Evolutionary conservation across 2,888 invertebrate genomes (phyloP).

Genomic region (Phengaris alcon): DNA sequence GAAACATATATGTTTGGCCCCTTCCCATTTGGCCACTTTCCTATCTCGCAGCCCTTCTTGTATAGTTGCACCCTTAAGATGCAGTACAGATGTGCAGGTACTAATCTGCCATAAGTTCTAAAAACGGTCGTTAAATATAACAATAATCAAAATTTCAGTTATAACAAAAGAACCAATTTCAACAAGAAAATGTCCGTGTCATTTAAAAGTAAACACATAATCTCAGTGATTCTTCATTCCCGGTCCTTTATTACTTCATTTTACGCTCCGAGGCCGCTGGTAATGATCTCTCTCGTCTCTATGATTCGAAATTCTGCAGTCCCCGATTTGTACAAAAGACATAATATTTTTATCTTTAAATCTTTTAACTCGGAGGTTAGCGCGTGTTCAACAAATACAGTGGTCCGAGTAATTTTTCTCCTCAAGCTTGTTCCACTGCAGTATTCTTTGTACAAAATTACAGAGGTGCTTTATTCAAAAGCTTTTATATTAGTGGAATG

Average conservation of each 20-base stretch:
- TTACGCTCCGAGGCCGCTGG: constrained; percentile 44
- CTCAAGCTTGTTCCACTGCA: neutral
- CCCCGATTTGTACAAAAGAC: constrained; percentile 22
- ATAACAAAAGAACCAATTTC: constrained; percentile 29
- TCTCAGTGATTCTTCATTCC: constrained; percentile 43
- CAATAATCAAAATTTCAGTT: constrained; percentile 18
- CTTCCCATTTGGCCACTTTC: no score
- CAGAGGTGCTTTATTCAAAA: neutral
- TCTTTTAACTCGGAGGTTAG: constrained; percentile 1
- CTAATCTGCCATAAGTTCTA: neutral
- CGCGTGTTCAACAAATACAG: neutral
- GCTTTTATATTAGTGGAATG: neutral
- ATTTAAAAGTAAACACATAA: constrained; percentile 47
- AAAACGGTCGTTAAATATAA: neutral
- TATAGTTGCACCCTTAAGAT: no score
- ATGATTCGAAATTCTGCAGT: constrained; percentile 37
- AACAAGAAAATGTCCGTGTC: constrained; percentile 30
- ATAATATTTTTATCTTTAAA: constrained; percentile 17
- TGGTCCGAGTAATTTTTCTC: neutral
- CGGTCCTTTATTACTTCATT: constrained; percentile 48
- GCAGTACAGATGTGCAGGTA: no score
- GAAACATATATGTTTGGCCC: no score
- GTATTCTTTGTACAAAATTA: neutral
- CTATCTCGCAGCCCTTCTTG: no score
- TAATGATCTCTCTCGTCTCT: constrained; percentile 43